phyloP scores from a whole-genome alignment of 1,140 invertebrate genomes.

The Bombus terrestris region DNA sequence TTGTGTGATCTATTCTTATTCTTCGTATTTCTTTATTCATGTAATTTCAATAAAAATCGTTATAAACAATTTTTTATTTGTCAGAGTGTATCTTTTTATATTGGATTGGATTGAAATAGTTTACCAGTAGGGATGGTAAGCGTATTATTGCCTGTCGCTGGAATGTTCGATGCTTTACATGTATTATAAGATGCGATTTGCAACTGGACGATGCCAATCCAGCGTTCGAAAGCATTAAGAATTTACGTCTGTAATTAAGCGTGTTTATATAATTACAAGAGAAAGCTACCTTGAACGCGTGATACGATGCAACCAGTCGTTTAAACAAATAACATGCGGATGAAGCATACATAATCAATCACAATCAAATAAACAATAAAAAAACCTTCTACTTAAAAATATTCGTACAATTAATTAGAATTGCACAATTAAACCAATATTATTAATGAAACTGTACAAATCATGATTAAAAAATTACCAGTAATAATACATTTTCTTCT shows the following conservation, averaged over 20 bases:
- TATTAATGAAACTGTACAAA: neutral
- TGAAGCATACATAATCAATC: neutral
- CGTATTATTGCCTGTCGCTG: neutral
- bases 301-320: neutral
- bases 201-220: neutral
- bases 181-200: conserved; percentile 4
- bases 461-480: no score
- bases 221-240: neutral
- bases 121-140: neutral
- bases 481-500: no score
- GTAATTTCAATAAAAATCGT: neutral
- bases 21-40: neutral
- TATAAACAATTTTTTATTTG: neutral
- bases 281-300: neutral
- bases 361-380: neutral
- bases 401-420: neutral
- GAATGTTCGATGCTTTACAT: neutral
- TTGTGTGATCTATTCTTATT: neutral
- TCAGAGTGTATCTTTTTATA: neutral
- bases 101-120: neutral
- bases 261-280: conserved; percentile 41
- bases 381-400: neutral
- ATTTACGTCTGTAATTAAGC: conserved; percentile 20
- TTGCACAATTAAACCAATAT: neutral
- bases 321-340: neutral